Evolutionary conservation across 2,113 vertebrate species (phyloP), one percentile per base, ranked within the genome.

Genomic region (Sinocyclocheilus grahami): DNA sequence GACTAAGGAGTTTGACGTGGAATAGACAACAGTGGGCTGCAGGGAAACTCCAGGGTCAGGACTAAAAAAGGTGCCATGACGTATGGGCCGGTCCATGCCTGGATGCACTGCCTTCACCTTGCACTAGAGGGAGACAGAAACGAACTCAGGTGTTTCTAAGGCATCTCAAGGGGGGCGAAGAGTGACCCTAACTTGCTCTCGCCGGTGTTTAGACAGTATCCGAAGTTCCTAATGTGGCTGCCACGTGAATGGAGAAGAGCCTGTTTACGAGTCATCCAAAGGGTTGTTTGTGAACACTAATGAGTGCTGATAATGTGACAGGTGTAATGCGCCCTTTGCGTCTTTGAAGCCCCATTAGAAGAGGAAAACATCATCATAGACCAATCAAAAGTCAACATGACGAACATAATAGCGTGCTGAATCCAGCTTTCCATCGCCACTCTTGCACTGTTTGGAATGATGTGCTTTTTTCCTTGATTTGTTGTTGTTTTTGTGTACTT

Each of bases 31-130:
- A 92, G 91, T 92, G 89, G 87, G 80, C 90, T 91, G 91, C 87
- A 91, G 95, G 95, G 95, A 95, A 96, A 96, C 94, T 95, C 95
- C 95, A 94, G 92, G 94, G 93, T 93, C 94, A 92, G 91, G 88
- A 89, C 93, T 94, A 94, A 94, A 94, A 94, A 95, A 95, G 92
- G 90, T 42, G 79, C 84, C 88, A 93, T 95, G 94, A 95, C 94
- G 93, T 92, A 92, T 90, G 76, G 89, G 83, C 87, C 55, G 58
- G 81, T 33, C 53, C 27, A 33, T 51, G 9, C 84, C 91, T 48
- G 78, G 24, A 84, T 60, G 42, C 62, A 0, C 51, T 90, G 86
- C 87, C 88, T 92, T 92, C 27, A 10, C 4, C 24, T 67, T 60
- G 93, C 95, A 93, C 92, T 90, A 93, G 95, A 92, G 94, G 94